Percentiles rank a stretch among this genome's conserved stretches.
Conservation (phyloP, 2,888 invertebrate species). For the Drosophila formosana region DNA sequence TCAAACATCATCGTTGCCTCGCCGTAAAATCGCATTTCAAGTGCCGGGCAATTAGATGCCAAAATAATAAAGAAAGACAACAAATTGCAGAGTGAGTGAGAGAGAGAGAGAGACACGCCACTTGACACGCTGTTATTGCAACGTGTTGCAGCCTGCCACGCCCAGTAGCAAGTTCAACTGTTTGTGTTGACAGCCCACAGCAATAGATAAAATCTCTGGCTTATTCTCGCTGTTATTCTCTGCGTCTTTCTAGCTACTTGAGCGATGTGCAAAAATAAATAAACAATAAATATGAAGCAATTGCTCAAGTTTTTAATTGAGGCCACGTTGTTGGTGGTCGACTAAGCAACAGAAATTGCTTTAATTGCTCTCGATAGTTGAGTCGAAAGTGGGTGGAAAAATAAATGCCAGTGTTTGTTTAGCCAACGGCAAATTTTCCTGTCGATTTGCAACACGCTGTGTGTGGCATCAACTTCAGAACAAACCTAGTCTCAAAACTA, state of each 20-base stretch:
- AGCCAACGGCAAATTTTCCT: too few relatives aligned
- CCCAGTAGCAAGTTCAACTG: constrained; percentile 46
- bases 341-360: neutral
- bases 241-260: neutral
- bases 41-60: constrained; percentile 64
- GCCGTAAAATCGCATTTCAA: constrained; percentile 51
- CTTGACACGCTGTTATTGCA: constrained; percentile 38
- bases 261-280: constrained; percentile 19
- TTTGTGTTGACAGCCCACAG: constrained; percentile 41
- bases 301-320: constrained; percentile 33
- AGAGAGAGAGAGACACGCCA: constrained; percentile 15
- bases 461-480: too few relatives aligned
- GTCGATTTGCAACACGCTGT: too few relatives aligned
- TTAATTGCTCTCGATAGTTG: neutral
- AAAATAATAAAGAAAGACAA: constrained; percentile 27
- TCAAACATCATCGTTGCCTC: constrained; percentile 30
- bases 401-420: too few relatives aligned
- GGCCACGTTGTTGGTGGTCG: constrained; percentile 23
- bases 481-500: too few relatives aligned
- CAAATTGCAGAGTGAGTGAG: neutral
- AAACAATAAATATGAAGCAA: constrained; percentile 4
- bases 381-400: neutral
- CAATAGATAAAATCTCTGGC: constrained; percentile 33
- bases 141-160: constrained; percentile 28
- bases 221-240: neutral